A percentile compares a stretch with the other conserved stretches of the same genome.
These are phyloP conservation scores for Iselma pallidipennis DNA, from an alignment of 2,888 invertebrate species.

Conservation along the genomic window DNA sequence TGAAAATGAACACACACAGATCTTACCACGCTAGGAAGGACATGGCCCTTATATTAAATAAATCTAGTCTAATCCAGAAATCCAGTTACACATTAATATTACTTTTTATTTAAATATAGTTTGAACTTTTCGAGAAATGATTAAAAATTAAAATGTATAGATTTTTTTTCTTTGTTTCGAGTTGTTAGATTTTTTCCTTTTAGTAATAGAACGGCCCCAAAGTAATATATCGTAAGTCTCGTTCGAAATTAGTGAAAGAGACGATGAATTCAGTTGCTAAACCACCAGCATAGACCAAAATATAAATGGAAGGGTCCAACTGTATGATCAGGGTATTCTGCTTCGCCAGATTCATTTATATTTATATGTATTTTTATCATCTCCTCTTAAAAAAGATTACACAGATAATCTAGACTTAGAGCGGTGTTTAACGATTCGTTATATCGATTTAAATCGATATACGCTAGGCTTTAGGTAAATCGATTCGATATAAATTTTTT, in stretches of 20 bases:
- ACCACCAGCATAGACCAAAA: constrained; percentile 44
- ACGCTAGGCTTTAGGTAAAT: no score
- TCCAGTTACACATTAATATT: constrained; percentile 10
- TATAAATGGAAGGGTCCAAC: constrained; percentile 50
- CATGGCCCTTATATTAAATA: constrained; percentile 23
- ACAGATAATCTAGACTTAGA: no score
- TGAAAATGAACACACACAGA: constrained; percentile 32
- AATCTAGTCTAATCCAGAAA: constrained; percentile 11
- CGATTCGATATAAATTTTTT: no score
- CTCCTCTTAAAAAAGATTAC: not conserved
- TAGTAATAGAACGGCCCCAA: constrained; percentile 3
- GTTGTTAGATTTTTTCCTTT: not conserved
- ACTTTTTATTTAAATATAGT: constrained; percentile 7
- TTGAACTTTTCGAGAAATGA: not conserved
- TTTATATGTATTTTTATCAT: no score
- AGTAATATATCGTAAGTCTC: constrained; percentile 21
- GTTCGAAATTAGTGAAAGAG: constrained; percentile 34
- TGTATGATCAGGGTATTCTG: constrained; percentile 31
- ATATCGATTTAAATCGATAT: no score
- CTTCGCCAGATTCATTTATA: constrained; percentile 21
- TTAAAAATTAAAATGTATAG: constrained; percentile 14
- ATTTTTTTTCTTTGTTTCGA: no score
- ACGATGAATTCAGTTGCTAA: constrained; percentile 42
- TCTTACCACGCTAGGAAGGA: constrained; percentile 36
- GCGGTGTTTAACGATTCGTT: no score